phyloP scores from a whole-genome alignment of 1,140 invertebrate species.

The Bombus polaris region DNA sequence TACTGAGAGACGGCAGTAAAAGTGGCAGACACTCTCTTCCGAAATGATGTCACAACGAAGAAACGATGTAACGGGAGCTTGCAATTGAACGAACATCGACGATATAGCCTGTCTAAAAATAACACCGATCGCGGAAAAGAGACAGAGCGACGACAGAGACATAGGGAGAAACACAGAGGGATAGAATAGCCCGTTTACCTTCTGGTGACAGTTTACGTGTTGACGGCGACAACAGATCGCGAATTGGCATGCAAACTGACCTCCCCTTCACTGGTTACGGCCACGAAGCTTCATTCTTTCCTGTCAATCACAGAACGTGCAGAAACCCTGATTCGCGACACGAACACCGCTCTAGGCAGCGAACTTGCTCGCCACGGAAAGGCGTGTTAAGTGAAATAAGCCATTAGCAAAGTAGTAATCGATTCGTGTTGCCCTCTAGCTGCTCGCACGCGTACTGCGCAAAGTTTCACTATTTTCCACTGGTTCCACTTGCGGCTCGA shows the following conservation, averaged over 20 bases:
- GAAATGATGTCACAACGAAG: slow-evolving; percentile 38
- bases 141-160: slow-evolving; percentile 2
- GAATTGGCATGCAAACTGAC: slow-evolving; percentile 38
- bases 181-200: slow-evolving; percentile 57
- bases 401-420: slow-evolving; percentile 63
- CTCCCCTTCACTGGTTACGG: slow-evolving; percentile 8
- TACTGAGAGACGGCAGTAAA: neutral
- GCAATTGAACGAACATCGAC: slow-evolving; percentile 12
- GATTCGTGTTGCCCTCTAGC: slow-evolving; percentile 68
- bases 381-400: slow-evolving; percentile 65
- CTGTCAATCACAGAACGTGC: slow-evolving; percentile 20
- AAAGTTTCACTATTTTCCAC: slow-evolving; percentile 13
- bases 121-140: slow-evolving; percentile 19
- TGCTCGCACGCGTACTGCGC: slow-evolving; percentile 45
- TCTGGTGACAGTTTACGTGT: slow-evolving; percentile 37
- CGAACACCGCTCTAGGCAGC: slow-evolving; percentile 3
- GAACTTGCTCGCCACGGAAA: slow-evolving; percentile 41
- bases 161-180: slow-evolving; percentile 1
- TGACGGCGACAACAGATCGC: slow-evolving; percentile 13
- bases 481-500: neutral
- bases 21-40: slow-evolving; percentile 2
- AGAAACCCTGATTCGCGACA: slow-evolving; percentile 1
- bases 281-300: slow-evolving; percentile 40
- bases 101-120: slow-evolving; percentile 37
- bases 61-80: slow-evolving; percentile 9